Evolutionary conservation across 1,140 invertebrate species (phyloP).

Genomic region (Drosophila mojavensis): DNA sequence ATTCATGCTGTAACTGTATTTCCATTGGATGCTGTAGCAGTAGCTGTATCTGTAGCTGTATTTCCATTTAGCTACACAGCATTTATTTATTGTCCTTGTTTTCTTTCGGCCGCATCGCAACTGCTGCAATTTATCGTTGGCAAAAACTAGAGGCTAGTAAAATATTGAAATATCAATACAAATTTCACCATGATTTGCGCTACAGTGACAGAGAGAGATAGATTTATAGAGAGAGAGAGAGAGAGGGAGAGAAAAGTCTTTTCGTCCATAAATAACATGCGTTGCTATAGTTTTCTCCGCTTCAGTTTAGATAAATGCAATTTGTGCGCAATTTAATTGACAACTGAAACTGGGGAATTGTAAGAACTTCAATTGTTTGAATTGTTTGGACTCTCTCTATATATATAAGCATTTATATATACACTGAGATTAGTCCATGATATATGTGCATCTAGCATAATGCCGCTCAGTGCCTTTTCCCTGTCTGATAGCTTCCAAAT

Average conservation of each 20-base stretch:
- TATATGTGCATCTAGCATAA: constrained; percentile 9
- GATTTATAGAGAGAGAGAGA: background rate
- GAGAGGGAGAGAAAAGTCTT: background rate
- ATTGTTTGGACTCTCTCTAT: background rate
- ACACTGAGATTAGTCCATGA: constrained; percentile 27
- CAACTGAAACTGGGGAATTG: constrained; percentile 46
- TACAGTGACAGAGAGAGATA: constrained; percentile 8
- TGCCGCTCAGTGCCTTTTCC: background rate
- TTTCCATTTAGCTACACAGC: constrained; percentile 17
- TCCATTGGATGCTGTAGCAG: constrained; percentile 34
- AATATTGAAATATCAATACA: constrained; percentile 77
- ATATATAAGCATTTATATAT: background rate
- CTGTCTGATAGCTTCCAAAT: constrained; percentile 14
- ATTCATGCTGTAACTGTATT: constrained; percentile 50
- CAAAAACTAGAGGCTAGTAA: constrained; percentile 55
- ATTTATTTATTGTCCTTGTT: constrained; percentile 66
- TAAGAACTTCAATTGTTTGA: constrained; percentile 21
- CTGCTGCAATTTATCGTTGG: constrained; percentile 73
- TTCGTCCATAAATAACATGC: constrained; percentile 37
- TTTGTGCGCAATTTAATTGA: constrained; percentile 45
- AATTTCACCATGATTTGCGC: constrained; percentile 65
- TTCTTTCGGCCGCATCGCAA: constrained; percentile 43
- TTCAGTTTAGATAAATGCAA: constrained; percentile 38
- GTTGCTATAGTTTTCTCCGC: constrained; percentile 39
- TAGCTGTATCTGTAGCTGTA: constrained; percentile 24